These are phyloP conservation scores for Erynnis tages DNA, from an alignment of 2,888 invertebrate genomes.

Conservation along the genomic window DNA sequence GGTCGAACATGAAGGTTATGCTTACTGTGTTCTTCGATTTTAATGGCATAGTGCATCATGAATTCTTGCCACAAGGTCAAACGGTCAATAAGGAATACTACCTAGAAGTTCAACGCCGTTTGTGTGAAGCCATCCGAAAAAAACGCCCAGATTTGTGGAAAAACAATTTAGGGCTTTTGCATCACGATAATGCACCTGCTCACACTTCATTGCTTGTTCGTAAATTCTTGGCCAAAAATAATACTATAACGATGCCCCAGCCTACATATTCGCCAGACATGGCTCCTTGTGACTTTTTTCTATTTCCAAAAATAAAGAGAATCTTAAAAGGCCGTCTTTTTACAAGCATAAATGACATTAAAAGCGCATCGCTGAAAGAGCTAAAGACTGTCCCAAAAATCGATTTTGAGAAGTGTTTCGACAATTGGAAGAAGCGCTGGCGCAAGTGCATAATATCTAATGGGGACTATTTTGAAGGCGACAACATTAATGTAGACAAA, in stretches of 20 bases:
- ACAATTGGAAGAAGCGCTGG: constrained; percentile 26
- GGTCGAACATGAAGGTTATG: too few relatives aligned
- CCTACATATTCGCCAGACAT: constrained; percentile 28
- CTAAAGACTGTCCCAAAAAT: not conserved
- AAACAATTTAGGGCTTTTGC: constrained; percentile 29
- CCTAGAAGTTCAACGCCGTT: constrained; percentile 23
- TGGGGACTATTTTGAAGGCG: too few relatives aligned
- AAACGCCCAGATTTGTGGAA: constrained; percentile 30
- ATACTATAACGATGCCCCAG: constrained; percentile 27
- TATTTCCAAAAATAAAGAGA: not conserved
- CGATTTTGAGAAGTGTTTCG: not conserved
- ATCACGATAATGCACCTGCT: constrained; percentile 31
- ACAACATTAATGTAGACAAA: too few relatives aligned
- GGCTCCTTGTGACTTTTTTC: constrained; percentile 14
- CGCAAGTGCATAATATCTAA: constrained; percentile 1
- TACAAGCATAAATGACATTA: not conserved
- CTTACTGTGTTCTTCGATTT: not conserved
- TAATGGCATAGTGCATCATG: not conserved
- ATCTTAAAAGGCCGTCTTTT: not conserved
- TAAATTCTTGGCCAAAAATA: constrained; percentile 32
- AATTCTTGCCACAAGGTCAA: not conserved
- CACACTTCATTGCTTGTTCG: constrained; percentile 27
- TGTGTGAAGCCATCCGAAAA: constrained; percentile 26
- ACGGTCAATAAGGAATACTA: constrained; percentile 17
- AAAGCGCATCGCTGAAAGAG: not conserved